These are phyloP conservation scores for Rallus crepitans DNA, from an alignment of 2,797 vertebrate species.

Conservation along the genomic window DNA sequence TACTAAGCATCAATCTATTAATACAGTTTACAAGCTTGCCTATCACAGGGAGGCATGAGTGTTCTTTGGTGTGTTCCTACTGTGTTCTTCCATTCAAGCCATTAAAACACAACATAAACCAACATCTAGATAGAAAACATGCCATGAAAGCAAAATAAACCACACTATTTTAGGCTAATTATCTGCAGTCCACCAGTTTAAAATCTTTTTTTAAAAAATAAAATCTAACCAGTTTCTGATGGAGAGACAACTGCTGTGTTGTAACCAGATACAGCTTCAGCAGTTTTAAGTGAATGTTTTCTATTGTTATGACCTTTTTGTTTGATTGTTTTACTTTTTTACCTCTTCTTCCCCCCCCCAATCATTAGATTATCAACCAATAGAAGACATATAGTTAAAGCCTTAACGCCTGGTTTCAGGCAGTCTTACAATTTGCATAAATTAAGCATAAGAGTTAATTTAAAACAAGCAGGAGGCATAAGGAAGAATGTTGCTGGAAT, in stretches of 20 bases:
- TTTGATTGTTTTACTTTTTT: too few relatives aligned
- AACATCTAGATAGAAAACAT: neutral
- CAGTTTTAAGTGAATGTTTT: neutral
- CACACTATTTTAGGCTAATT: neutral
- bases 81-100: neutral
- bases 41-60: neutral
- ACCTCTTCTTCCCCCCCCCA: neutral
- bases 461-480: neutral
- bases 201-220: neutral
- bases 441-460: neutral
- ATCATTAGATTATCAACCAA: neutral
- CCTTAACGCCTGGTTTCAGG: neutral
- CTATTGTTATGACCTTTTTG: neutral
- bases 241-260: neutral
- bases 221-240: neutral
- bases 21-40: neutral
- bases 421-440: slow-evolving; percentile 1
- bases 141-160: neutral
- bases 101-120: neutral
- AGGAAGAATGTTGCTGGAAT: neutral
- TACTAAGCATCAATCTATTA: neutral
- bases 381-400: neutral
- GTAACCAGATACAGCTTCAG: neutral
- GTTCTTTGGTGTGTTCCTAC: neutral
- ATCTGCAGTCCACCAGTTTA: neutral